A percentile compares a stretch with the other conserved stretches of the same genome.
These are phyloP conservation scores for Drosophila kohkoa DNA, from an alignment of 1,140 invertebrate species.

Conservation along the genomic window DNA sequence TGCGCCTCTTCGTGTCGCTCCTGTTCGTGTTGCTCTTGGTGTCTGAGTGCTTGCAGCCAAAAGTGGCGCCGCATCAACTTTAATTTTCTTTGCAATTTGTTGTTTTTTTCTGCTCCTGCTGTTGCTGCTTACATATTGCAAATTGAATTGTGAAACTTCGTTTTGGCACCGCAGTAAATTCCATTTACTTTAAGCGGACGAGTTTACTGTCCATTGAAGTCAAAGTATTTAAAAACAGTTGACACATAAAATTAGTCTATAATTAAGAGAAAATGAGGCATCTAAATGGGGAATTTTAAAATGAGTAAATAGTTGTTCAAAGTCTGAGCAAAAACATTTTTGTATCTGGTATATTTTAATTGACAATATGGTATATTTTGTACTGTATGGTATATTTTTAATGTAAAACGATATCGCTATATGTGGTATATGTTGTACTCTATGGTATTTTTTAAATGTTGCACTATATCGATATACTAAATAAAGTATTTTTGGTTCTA, in stretches of 20 bases:
- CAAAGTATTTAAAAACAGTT: background rate
- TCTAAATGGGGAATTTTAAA: no score
- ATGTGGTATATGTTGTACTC: no score
- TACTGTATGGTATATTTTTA: no score
- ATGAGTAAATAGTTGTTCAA: no score
- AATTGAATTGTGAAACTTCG: slow-evolving; percentile 42
- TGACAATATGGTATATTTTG: no score
- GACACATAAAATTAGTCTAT: no score
- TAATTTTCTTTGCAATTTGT: slow-evolving; percentile 48
- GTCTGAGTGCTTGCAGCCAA: slow-evolving; percentile 5
- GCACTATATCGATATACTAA: no score
- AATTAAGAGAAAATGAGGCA: background rate
- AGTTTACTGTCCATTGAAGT: background rate
- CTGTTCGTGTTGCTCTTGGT: background rate
- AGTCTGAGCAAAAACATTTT: no score
- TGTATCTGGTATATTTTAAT: no score
- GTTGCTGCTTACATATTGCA: slow-evolving; percentile 10
- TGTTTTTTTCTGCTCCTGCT: background rate
- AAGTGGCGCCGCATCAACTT: slow-evolving; percentile 68
- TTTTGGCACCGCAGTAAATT: slow-evolving; percentile 1
- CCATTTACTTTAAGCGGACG: background rate
- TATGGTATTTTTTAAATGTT: no score
- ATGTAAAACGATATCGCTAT: no score
- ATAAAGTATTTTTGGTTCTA: no score
- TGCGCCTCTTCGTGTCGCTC: background rate